These are phyloP conservation scores for Phengaris arion DNA, from an alignment of 2,888 invertebrate species.

Conservation along the genomic window DNA sequence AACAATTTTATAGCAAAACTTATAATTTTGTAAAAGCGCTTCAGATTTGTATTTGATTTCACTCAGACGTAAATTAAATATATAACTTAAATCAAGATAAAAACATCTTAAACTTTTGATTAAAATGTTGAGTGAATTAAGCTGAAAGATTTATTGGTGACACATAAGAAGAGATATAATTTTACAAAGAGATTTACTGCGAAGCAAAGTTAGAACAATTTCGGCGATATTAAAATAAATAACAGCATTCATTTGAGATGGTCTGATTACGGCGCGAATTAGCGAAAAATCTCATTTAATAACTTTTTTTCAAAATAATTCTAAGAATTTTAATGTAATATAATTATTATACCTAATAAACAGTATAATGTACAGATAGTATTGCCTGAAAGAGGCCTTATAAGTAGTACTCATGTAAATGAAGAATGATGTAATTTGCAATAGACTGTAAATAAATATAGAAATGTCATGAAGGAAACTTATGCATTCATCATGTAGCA, in stretches of 20 bases:
- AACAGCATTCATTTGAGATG: neutral
- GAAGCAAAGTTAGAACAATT: neutral
- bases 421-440: too few species aligned
- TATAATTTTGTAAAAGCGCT: too few species aligned
- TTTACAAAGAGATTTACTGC: neutral
- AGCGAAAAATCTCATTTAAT: neutral
- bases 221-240: neutral
- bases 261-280: neutral
- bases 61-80: too few species aligned
- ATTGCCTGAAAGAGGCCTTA: too few species aligned
- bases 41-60: too few species aligned
- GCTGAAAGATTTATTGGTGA: neutral
- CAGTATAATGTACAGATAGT: too few species aligned
- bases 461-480: too few species aligned
- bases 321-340: neutral
- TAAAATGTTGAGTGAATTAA: neutral
- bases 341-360: too few species aligned
- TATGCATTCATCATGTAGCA: too few species aligned
- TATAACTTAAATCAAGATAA: neutral
- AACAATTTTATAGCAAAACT: too few species aligned
- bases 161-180: neutral
- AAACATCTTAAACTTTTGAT: neutral
- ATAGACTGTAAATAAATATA: too few species aligned
- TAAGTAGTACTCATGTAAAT: too few species aligned
- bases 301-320: neutral